Base-by-base conservation (phyloP, 2,113 vertebrate species). In the Chauna torquata region DNA sequence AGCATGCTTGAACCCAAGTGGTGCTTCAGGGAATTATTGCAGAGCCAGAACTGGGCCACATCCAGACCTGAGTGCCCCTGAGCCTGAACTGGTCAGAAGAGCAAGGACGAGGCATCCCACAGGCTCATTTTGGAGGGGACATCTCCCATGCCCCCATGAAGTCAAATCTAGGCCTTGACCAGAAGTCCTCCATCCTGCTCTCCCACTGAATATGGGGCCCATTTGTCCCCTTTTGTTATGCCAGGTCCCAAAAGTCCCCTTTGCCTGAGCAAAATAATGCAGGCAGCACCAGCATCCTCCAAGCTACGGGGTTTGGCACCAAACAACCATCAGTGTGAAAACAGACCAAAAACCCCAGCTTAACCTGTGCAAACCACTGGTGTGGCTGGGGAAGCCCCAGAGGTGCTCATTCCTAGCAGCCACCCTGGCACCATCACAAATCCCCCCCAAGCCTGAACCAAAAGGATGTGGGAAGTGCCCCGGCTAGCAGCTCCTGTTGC, bases 381-480 rank as follows among this genome's bases (percentile, higher is more conserved):
- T 0, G 1, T 1, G 1, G 22, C 59, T 69, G 54, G 55, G 24
- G 68, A 57, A 27, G 24, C 14, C 34, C 57, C 27, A 38, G 70
- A 42, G n/a, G 45, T 42, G 13, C 88, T 49, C 9, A 2, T 17
- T 40, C 52, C 4, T 20, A 30, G 52, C 27, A 54, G 52, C 52
- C 27, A 9, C 52, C 40, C 28, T 57, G 54, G 54, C 19, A 40
- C 20, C 1, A 0, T 25, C 38, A 54, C 7, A 2, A 36, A 17
- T 9, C 7, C 3, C 8, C 3, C 10, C 36, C 0, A 1, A 45
- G 30, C 18, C 71, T 38, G 50, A 69, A 50, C 23, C 1, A 0
- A 16, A 11, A 11, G 54, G 30, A 16, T 55, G 52, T 18, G 54
- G 16, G 54, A 55, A 30, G 54, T 30, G 54, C 19, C 47, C 47